These are phyloP conservation scores for Natrix natrix DNA, from an alignment of 2,797 vertebrate species.

Conservation along the genomic window DNA sequence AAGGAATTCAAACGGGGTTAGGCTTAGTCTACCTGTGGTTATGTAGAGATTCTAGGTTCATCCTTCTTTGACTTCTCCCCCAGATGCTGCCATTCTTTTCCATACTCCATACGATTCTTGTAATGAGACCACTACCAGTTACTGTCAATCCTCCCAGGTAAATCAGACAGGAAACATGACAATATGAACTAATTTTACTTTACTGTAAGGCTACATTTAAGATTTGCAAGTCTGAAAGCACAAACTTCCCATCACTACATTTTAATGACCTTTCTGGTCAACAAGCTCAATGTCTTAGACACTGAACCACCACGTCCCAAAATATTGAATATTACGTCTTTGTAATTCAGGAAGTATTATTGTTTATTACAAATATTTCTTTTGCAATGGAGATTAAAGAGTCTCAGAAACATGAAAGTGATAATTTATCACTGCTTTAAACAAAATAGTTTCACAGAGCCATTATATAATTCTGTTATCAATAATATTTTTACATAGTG, in stretches of 20 bases:
- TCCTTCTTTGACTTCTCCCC: too few species aligned
- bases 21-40: too few species aligned
- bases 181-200: neutral
- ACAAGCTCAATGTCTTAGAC: too few species aligned
- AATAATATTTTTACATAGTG: neutral
- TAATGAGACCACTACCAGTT: neutral
- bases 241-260: neutral
- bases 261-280: too few species aligned
- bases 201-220: neutral
- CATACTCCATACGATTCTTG: neutral
- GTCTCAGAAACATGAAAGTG: neutral
- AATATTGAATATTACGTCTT: neutral
- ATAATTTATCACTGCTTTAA: neutral
- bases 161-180: neutral
- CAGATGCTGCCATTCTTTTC: too few species aligned
- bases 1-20: too few species aligned
- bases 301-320: too few species aligned
- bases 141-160: neutral
- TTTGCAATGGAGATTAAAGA: neutral
- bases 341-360: neutral
- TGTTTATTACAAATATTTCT: neutral
- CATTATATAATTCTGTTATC: neutral
- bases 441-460: neutral
- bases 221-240: neutral
- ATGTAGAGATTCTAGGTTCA: too few species aligned